A percentile compares a stretch with the other conserved stretches of the same genome.
Evolutionary conservation across 2,888 invertebrate species (phyloP).

Genomic region (Tortrix viridana): DNA sequence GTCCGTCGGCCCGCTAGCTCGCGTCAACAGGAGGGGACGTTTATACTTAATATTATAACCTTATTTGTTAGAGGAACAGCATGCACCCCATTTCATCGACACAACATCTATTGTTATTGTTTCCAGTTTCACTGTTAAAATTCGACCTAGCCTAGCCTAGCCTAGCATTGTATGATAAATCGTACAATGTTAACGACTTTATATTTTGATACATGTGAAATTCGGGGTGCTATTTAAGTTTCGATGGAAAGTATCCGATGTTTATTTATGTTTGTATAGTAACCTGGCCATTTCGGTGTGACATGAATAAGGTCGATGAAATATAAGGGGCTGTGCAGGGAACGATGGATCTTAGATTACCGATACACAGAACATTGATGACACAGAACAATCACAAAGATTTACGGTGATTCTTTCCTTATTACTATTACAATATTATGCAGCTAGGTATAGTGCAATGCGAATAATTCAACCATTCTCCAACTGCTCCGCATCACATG

Average conservation of each 20-base stretch:
- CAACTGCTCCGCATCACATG: slow-evolving; percentile 51
- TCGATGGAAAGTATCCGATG: no score
- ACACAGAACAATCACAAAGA: slow-evolving; percentile 55
- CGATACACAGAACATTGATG: slow-evolving; percentile 53
- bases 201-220: no score
- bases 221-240: no score
- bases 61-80: slow-evolving; percentile 53
- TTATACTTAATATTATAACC: slow-evolving; percentile 44
- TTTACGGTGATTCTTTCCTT: slow-evolving; percentile 51
- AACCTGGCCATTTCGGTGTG: background rate
- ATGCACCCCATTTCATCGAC: slow-evolving; percentile 56
- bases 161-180: no score
- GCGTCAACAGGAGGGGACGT: slow-evolving; percentile 50
- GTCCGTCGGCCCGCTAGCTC: slow-evolving; percentile 54
- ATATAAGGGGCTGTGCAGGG: slow-evolving; percentile 45
- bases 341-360: slow-evolving; percentile 44
- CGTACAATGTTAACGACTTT: no score
- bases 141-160: background rate
- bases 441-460: slow-evolving; percentile 53
- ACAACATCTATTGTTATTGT: slow-evolving; percentile 26
- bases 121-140: background rate
- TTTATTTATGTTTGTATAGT: no score
- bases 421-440: slow-evolving; percentile 52
- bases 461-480: slow-evolving; percentile 66
- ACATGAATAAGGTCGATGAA: slow-evolving; percentile 39